Evolutionary conservation across 2,113 vertebrate genomes (phyloP).

Genomic region (Triplophysa dalaica): DNA sequence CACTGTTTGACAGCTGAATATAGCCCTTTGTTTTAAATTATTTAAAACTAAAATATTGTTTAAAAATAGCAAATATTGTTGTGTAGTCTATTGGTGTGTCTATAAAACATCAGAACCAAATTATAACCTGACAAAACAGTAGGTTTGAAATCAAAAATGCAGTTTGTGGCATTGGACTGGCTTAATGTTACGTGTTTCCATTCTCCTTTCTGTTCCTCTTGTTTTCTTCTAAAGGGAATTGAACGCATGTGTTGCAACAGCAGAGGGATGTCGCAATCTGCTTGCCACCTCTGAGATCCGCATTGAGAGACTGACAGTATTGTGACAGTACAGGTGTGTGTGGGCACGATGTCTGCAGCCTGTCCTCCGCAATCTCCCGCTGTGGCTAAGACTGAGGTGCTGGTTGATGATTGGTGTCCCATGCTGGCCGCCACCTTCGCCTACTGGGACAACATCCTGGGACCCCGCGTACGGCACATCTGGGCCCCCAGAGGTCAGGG

Average conservation of each 20-base stretch:
- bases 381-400: conserved; percentile 92
- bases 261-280: conserved; percentile 21
- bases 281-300: conserved; percentile 2
- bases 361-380: conserved; percentile 95
- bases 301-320: neutral
- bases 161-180: neutral
- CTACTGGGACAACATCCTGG: conserved; percentile 99
- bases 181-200: neutral
- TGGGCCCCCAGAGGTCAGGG: conserved; percentile 91
- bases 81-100: neutral
- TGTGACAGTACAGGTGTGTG: neutral
- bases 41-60: too few species aligned
- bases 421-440: conserved; percentile 94
- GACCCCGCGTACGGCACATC: conserved; percentile 92
- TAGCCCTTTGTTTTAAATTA: too few species aligned
- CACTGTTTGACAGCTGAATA: neutral
- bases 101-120: neutral
- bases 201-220: neutral
- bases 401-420: conserved; percentile 87
- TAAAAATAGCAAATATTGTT: too few species aligned
- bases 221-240: conserved; percentile 11
- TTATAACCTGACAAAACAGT: neutral
- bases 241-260: conserved; percentile 3
- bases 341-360: conserved; percentile 81
- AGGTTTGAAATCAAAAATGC: neutral